These are phyloP conservation scores for Dynastes grantii DNA, from an alignment of 2,888 invertebrate genomes.

Conservation along the genomic window DNA sequence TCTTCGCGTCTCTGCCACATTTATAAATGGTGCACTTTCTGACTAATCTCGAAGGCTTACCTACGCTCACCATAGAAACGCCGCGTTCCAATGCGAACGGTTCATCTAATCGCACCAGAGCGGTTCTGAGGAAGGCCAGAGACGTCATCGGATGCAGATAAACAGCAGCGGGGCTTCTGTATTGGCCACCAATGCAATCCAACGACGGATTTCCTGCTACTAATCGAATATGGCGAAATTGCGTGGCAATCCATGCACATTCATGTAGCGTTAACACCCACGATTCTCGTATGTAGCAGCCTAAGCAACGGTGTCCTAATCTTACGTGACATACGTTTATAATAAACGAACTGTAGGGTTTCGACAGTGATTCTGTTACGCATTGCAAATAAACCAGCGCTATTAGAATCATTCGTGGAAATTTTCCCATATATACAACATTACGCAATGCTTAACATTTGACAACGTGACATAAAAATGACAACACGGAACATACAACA, in stretches of 20 bases:
- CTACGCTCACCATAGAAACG: conserved; percentile 2
- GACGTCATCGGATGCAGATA: neutral
- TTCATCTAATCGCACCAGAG: neutral
- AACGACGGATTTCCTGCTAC: conserved; percentile 21
- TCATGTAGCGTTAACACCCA: conserved; percentile 18
- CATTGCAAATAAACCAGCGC: too few species aligned
- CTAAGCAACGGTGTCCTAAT: conserved; percentile 28
- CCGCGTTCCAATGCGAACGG: neutral
- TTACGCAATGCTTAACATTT: too few species aligned
- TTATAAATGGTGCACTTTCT: neutral
- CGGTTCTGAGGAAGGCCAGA: neutral
- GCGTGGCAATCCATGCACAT: conserved; percentile 13
- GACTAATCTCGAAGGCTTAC: neutral
- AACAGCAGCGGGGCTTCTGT: neutral
- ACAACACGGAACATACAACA: too few species aligned
- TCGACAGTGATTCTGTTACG: neutral
- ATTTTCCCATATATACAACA: neutral
- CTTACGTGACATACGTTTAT: conserved; percentile 31
- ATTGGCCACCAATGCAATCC: conserved; percentile 19
- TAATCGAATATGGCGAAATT: conserved; percentile 7
- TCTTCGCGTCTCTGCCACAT: neutral
- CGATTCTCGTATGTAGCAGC: conserved; percentile 18
- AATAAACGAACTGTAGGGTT: conserved; percentile 14
- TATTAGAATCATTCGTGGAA: neutral
- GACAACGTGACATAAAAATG: too few species aligned